Evolutionary conservation across 2,797 vertebrate species (phyloP).

Genomic region (Lepus townsendii): DNA sequence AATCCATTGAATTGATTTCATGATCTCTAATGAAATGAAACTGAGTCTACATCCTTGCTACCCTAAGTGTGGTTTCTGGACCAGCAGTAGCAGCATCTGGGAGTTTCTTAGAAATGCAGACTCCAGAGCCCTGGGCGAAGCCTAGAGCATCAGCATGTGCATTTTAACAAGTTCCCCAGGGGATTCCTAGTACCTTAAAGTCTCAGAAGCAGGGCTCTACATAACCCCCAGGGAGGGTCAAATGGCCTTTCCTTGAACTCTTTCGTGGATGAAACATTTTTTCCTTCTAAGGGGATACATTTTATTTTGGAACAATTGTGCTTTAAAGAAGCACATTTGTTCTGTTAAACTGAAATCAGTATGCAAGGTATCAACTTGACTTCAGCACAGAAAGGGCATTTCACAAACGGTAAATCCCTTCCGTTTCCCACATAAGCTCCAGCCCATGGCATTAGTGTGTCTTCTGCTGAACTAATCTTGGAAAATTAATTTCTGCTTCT

Average conservation of each 20-base stretch:
- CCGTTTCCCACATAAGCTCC: background rate
- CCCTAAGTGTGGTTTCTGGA: background rate
- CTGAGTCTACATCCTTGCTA: background rate
- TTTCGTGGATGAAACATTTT: slow-evolving; percentile 21
- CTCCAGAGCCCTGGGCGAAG: background rate
- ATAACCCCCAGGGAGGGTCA: background rate
- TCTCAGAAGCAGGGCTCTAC: slow-evolving; percentile 12
- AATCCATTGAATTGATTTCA: slow-evolving; percentile 14
- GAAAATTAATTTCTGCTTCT: slow-evolving; percentile 37
- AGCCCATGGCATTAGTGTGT: background rate
- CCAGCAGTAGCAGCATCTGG: background rate
- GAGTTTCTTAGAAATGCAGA: slow-evolving; percentile 1
- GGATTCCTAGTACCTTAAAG: background rate
- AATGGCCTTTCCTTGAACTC: background rate
- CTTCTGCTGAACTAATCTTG: slow-evolving; percentile 29
- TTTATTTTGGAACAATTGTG: slow-evolving; percentile 57
- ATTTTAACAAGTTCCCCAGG: background rate
- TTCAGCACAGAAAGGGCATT: background rate
- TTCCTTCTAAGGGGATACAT: background rate
- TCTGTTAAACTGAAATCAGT: background rate
- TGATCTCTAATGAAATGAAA: slow-evolving; percentile 1
- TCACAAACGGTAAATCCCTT: background rate
- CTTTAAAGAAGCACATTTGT: slow-evolving; percentile 14
- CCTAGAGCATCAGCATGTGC: background rate
- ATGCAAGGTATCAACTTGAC: slow-evolving; percentile 22